Percentiles rank a stretch among this genome's conserved stretches.
phyloP scores from a whole-genome alignment of 2,888 invertebrate species.

The Cataglyphis rosenhaueri region DNA sequence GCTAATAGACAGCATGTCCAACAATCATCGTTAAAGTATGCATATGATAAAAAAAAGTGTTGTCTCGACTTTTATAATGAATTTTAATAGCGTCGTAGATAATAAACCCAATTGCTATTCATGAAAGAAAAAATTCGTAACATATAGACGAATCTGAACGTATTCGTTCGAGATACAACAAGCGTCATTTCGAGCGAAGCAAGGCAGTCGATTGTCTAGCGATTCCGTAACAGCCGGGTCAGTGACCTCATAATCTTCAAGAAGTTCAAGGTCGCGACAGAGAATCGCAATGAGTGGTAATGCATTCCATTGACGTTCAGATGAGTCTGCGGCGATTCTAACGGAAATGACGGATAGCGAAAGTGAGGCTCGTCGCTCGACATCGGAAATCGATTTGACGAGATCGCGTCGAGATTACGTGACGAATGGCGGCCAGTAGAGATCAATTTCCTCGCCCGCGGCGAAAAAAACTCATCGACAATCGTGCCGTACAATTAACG shows the following conservation, averaged over 20 bases:
- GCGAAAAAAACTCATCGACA: not conserved
- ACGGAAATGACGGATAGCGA: constrained; percentile 62
- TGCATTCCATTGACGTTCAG: constrained; percentile 11
- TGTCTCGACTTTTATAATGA: not conserved
- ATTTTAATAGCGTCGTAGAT: not conserved
- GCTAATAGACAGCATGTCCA: not conserved
- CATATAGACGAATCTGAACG: not conserved
- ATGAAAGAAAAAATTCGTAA: not conserved
- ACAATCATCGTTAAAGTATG: not conserved
- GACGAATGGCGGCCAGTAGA: not conserved
- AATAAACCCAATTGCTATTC: not conserved
- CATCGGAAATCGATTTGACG: constrained; percentile 70
- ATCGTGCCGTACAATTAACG: constrained; percentile 12
- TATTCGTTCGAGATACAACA: not conserved
- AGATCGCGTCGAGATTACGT: constrained; percentile 36
- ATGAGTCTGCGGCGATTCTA: constrained; percentile 56
- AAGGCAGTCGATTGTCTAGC: constrained; percentile 12
- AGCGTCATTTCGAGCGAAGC: constrained; percentile 6
- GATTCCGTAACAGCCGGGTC: constrained; percentile 20
- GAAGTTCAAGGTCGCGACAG: constrained; percentile 32
- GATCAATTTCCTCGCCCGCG: not conserved
- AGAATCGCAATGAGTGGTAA: not conserved
- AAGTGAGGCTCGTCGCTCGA: constrained; percentile 61
- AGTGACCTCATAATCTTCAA: constrained; percentile 15
- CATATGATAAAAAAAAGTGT: not conserved